These are phyloP conservation scores for Bettongia penicillata DNA, from an alignment of 2,113 vertebrate species.

Conservation along the genomic window DNA sequence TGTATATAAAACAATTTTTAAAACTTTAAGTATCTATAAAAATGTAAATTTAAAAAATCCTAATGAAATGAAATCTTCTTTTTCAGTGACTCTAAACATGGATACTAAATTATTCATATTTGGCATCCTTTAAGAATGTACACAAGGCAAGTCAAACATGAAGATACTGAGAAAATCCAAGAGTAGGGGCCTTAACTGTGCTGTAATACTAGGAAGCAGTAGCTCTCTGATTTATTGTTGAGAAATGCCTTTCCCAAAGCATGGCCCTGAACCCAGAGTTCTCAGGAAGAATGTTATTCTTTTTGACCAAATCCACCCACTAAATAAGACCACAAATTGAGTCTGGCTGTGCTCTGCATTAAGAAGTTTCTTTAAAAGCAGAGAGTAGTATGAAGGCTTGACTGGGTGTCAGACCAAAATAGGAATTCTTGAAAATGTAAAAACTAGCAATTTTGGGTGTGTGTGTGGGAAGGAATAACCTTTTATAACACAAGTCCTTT, in stretches of 20 bases:
- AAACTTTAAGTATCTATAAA: neutral
- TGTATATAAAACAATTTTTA: neutral
- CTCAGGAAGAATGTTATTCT: neutral
- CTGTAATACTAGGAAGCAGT: too few relatives aligned
- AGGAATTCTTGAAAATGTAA: neutral
- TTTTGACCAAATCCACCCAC: neutral
- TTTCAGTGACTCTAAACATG: neutral
- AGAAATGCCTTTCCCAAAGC: neutral
- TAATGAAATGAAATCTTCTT: neutral
- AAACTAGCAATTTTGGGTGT: slow-evolving; percentile 11
- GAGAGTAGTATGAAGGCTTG: neutral
- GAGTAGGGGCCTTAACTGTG: neutral
- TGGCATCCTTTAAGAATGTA: neutral
- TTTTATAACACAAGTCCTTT: neutral
- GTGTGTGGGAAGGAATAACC: neutral
- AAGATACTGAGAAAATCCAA: neutral
- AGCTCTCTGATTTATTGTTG: neutral
- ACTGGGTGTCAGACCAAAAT: neutral
- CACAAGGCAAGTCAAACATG: neutral
- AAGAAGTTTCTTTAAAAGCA: neutral
- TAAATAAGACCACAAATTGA: slow-evolving; percentile 3
- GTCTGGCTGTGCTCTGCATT: neutral
- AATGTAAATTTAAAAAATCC: neutral
- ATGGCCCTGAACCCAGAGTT: neutral
- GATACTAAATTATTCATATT: neutral